Base-by-base conservation (phyloP, 2,797 vertebrate genomes). In the Enteromius thamalakanensis region DNA sequence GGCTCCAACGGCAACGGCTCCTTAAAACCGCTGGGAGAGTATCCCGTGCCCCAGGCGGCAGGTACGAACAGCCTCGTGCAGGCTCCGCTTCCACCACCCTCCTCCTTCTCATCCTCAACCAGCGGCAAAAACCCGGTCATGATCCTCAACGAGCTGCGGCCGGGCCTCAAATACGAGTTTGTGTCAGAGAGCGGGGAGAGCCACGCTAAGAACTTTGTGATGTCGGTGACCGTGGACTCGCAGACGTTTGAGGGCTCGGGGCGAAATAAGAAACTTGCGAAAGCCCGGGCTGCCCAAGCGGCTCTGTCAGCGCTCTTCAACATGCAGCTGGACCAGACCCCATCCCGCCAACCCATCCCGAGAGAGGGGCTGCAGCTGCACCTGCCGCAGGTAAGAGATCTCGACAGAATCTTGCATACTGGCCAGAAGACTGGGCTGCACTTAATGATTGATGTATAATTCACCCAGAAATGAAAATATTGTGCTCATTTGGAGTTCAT, bases 171-270 rank as follows among this genome's bases (percentile, higher is more conserved):
- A 90, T 99, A 99, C 0, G 98, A 99, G 89, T 99, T 99, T 90
- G 96, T 99, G 72, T 99, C 98, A 0, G 98, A 99, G 91, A 99
- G 97, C 0, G 98, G 98, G 9, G 98, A 99, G 92, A 99, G 98
- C 92, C 98, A 99, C 0, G 98, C 98, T 89, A 99, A 99, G 91
- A 99, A 97, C 94, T 99, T 99, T 86, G 97, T 98, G 90, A 98
- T 99, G 98, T 96, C 97, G 0, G 98, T 99, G 91, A 97, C 96
- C 0, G 98, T 98, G 91, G 98, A 99, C 0, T 91, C 95, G 7
- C 97, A 97, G 93, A 97, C 94, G 17, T 99, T 99, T 26, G 96
- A 99, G 87, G 98, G 98, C 87, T 99, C 97, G 0, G 98, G 98
- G 6, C 95, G 98, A 86, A 99, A 99, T 91, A 99, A 99, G 94